Base-by-base conservation (phyloP, 2,113 vertebrate genomes). In the Zingel zingel region DNA sequence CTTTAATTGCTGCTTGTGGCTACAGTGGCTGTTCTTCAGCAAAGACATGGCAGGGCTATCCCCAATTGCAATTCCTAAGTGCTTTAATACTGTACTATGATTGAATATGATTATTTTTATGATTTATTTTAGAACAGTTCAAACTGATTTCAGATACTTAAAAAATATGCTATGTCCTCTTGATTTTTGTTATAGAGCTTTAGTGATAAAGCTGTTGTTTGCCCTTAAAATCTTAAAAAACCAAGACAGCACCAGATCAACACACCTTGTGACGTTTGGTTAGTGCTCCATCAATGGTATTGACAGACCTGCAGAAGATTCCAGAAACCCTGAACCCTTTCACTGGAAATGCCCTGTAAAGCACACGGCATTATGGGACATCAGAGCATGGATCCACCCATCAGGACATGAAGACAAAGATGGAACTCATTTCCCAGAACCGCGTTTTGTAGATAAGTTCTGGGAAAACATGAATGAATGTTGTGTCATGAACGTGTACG, bases 281-380 rank as follows among this genome's bases (percentile, higher is more conserved):
- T 89, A 85, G 65, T 10, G 63, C 68, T 47, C 33, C 71, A 61
- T 92, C 87, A 77, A 83, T 90, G 11, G n/a, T 85, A 91, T 90
- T 57, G 90, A 91, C 68, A 48, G 73, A 59, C 39, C 57, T 80
- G 48, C 59, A 43, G 11, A 43, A 33, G 63, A 48, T 89, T 77
- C 82, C 69, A 86, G 68, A 84, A 91, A 86, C 66, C 58, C 25
- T 56, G 63, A 66, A n/a, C 18, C 70, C 25, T 73, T 82, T 89
- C 21, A 64, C 63, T 64, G 82, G 84, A 91, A 90, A 65, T 63
- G 57, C 50, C 80, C 62, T 6, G 69, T 23, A 14, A 77, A 74
- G 83, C 23, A 33, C 33, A 30, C 1, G 1, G 74, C 39, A 39
- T 73, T 33, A 50, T 39, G 62, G 56, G 71, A 64, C 0, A 39